Percentiles rank a stretch among this genome's conserved stretches.
phyloP scores from a whole-genome alignment of 2,113 vertebrate species.

The Bothrops jararaca region DNA sequence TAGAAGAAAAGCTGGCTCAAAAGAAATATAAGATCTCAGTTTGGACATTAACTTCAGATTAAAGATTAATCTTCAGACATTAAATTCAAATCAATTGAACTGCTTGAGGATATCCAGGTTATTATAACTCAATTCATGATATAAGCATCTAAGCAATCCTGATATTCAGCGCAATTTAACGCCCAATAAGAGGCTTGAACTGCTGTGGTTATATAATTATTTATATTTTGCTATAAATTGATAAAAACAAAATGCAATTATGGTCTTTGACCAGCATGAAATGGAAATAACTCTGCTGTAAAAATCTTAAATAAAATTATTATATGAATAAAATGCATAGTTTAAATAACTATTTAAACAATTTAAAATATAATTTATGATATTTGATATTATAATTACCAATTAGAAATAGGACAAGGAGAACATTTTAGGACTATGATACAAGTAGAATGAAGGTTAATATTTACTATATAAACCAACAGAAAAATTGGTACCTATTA shows the following conservation, averaged over 20 bases:
- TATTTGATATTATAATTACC: not conserved
- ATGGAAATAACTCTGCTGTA: not conserved
- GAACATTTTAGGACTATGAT: not conserved
- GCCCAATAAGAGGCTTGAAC: not conserved
- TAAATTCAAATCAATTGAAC: not conserved
- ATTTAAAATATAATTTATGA: not conserved
- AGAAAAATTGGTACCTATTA: not conserved
- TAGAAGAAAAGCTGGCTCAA: not conserved
- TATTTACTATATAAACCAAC: not conserved
- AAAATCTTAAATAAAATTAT: not conserved
- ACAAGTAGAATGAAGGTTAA: not conserved
- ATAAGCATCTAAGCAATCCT: not conserved
- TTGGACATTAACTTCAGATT: not conserved
- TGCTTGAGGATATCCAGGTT: not conserved
- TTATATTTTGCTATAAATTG: not conserved
- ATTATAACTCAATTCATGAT: not conserved
- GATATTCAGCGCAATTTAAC: not conserved
- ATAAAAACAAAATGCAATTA: not conserved
- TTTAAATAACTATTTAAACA: not conserved
- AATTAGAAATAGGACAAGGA: not conserved
- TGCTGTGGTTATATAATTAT: not conserved
- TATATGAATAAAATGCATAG: not conserved
- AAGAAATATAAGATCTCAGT: not conserved
- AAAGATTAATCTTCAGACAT: not conserved
- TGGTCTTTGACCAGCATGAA: not conserved